Percentiles rank a stretch among this genome's conserved stretches.
Conservation (phyloP, 1,140 invertebrate genomes). For the Brachionus asplanchnoidis region DNA sequence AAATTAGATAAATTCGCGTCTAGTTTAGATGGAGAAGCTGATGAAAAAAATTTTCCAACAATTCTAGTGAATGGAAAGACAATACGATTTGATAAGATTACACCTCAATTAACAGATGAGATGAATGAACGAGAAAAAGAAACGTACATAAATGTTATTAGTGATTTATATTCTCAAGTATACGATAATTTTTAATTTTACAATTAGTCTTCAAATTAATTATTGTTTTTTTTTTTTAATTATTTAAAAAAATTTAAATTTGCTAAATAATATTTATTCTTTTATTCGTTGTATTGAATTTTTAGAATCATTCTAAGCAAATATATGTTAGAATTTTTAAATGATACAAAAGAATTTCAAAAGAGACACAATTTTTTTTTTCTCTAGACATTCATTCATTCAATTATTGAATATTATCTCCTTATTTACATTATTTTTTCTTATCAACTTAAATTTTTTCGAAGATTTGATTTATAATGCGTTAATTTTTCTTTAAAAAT, state of each 20-base stretch:
- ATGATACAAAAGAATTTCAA: too few relatives aligned
- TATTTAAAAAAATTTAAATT: neutral
- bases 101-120: neutral
- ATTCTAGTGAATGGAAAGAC: neutral
- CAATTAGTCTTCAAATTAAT: neutral
- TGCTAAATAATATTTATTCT: too few relatives aligned
- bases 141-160: neutral
- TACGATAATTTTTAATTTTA: neutral
- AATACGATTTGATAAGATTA: neutral
- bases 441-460: too few relatives aligned
- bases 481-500: too few relatives aligned
- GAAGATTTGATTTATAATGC: too few relatives aligned
- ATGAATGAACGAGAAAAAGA: conserved; percentile 41
- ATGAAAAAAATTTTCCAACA: neutral
- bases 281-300: too few relatives aligned
- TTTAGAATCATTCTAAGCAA: too few relatives aligned
- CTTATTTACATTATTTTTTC: too few relatives aligned
- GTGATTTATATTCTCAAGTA: conserved; percentile 1
- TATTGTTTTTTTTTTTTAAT: neutral
- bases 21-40: neutral
- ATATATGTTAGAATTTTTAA: too few relatives aligned
- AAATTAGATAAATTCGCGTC: neutral
- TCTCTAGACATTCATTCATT: too few relatives aligned
- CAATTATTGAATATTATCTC: too few relatives aligned
- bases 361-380: too few relatives aligned